Base-by-base conservation (phyloP, 2,888 invertebrate species). In the Argyresthia albistria region DNA sequence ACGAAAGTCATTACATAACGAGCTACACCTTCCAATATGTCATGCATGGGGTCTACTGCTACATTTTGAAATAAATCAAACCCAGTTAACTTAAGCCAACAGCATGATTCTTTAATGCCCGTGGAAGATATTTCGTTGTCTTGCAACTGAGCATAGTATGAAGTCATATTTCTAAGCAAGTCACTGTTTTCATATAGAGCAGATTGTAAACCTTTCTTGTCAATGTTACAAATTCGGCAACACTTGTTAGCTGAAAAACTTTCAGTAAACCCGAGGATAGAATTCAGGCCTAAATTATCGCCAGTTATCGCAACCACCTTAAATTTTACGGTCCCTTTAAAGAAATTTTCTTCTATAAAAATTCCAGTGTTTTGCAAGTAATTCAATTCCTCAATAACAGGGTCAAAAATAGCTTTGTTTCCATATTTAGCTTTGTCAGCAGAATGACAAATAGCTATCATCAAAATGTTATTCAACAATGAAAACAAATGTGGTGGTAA, bases 151-250 rank as follows among this genome's bases (percentile, higher is more conserved):
- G 2, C 25, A 6, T 25, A 4, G 35, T 53, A 53, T 1, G 12
- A 8, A 0, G 3, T 0, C 2, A 8, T 12, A 11, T 37, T 48
- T 39, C 53, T 16, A 4, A 53, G 15, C 16, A 45, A 45, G 1
- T 1, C 10, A 10, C 2, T 1, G 10, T 45, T 9, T 15, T 45
- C 15, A 14, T 9, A 8, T 1, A 8, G 9, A 0, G 15, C 4
- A 8, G 1, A 1, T 10, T 16, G n/a, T 2, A 45, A 9, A 2
- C 37, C 16, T 46, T 52, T 51, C 55, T 58, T 59, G 8, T 50
- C 35, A 12, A 47, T 50, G 49, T 39, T 54, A 37, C 62, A 62
- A 52, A 61, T 54, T 47, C 61, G 12, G 51, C 61, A 60, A 25
- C 54, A 56, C 37, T 16, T 12, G 16, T 45, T 45, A 12, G 56